Conservation (phyloP, 2,113 vertebrate genomes). For the Cephalopholis sonnerati region DNA sequence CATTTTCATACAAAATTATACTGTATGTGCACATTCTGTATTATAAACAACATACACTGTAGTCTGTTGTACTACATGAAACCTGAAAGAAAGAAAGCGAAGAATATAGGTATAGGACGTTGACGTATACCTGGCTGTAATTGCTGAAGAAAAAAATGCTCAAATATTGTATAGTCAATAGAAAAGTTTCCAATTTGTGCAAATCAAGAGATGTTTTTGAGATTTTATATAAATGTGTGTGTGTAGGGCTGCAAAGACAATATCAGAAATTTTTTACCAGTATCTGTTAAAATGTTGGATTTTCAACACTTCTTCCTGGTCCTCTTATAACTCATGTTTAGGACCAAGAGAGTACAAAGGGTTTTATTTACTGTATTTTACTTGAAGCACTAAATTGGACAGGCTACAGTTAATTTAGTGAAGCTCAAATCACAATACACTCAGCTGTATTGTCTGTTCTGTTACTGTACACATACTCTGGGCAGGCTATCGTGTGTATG, state of each 20-base stretch:
- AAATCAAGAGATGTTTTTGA: neutral
- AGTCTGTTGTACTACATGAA: neutral
- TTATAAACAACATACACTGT: neutral
- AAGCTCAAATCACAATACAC: neutral
- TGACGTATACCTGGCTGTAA: too few relatives aligned
- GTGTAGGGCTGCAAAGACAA: too few relatives aligned
- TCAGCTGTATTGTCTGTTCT: slow-evolving; percentile 4
- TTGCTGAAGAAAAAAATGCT: neutral
- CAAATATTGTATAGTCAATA: neutral
- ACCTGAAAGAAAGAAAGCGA: too few relatives aligned
- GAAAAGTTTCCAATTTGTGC: neutral
- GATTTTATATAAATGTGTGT: too few relatives aligned
- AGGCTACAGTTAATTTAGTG: neutral
- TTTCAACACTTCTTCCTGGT: neutral
- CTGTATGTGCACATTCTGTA: neutral
- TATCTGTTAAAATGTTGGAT: neutral
- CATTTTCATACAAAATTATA: neutral
- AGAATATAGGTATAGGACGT: too few relatives aligned
- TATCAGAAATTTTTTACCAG: neutral
- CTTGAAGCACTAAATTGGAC: neutral
- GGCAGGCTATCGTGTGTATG: neutral
- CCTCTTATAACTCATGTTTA: neutral
- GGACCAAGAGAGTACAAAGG: neutral
- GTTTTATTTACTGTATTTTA: neutral
- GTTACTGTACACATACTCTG: neutral